phyloP scores from a whole-genome alignment of 1,140 invertebrate genomes.

The Mya arenaria region DNA sequence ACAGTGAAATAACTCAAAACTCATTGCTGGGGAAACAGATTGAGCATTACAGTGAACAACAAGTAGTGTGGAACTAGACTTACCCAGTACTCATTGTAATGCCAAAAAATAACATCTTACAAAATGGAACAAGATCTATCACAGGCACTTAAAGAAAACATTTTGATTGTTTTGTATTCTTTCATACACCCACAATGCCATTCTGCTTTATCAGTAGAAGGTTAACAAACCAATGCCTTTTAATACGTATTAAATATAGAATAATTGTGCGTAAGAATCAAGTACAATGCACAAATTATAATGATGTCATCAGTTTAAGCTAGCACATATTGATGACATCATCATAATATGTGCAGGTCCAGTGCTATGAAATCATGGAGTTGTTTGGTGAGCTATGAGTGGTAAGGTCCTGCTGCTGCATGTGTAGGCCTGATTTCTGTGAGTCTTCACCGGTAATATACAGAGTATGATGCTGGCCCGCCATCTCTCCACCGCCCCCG shows the following conservation, averaged over 20 bases:
- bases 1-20: no score
- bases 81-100: no score
- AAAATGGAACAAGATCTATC: neutral
- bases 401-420: slow-evolving; percentile 52
- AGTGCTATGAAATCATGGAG: slow-evolving; percentile 51
- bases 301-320: slow-evolving; percentile 1
- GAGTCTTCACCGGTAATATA: slow-evolving; percentile 65
- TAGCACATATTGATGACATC: slow-evolving; percentile 18
- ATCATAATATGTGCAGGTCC: slow-evolving; percentile 40
- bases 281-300: slow-evolving; percentile 13
- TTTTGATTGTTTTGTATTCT: neutral
- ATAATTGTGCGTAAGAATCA: no score
- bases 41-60: no score
- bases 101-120: neutral
- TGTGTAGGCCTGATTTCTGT: slow-evolving; percentile 55
- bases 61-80: no score
- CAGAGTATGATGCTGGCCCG: slow-evolving; percentile 63
- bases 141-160: neutral
- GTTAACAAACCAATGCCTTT: slow-evolving; percentile 13
- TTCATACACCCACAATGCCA: neutral
- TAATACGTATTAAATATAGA: slow-evolving; percentile 28
- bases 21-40: no score
- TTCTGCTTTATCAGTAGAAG: neutral
- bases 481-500: slow-evolving; percentile 56
- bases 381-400: slow-evolving; percentile 53